phyloP scores from a whole-genome alignment of 2,888 invertebrate genomes.

The Allophyes oxyacanthae region DNA sequence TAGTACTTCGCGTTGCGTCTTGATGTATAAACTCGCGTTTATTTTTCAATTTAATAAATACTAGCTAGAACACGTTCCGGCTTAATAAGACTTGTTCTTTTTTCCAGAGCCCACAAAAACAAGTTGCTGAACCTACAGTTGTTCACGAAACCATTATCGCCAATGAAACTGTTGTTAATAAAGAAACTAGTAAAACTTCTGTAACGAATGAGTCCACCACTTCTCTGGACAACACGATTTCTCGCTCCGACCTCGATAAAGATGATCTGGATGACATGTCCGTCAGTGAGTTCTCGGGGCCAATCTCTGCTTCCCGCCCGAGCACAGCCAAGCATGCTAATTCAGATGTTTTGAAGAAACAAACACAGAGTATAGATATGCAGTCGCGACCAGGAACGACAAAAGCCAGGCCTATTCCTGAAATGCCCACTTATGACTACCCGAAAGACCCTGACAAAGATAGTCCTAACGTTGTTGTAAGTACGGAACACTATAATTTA shows the following conservation, averaged over 20 bases:
- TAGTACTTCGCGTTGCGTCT: slow-evolving; percentile 30
- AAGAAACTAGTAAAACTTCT: slow-evolving; percentile 53
- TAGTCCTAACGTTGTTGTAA: slow-evolving; percentile 77
- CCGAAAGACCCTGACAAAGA: slow-evolving; percentile 84
- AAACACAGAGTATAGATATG: slow-evolving; percentile 56
- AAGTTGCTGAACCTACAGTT: slow-evolving; percentile 33
- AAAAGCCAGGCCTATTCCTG: slow-evolving; percentile 79
- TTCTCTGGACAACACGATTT: slow-evolving; percentile 64
- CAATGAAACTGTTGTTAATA: not conserved
- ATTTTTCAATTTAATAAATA: not conserved
- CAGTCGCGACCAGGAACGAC: slow-evolving; percentile 67
- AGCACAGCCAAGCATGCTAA: slow-evolving; percentile 60
- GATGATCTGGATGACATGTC: slow-evolving; percentile 55
- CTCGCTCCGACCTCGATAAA: slow-evolving; percentile 66
- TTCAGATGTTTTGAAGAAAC: slow-evolving; percentile 67
- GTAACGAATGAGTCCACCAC: slow-evolving; percentile 62
- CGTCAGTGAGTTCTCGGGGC: slow-evolving; percentile 24
- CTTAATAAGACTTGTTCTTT: not conserved
- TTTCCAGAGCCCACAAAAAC: slow-evolving; percentile 74
- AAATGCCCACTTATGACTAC: slow-evolving; percentile 58
- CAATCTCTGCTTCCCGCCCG: slow-evolving; percentile 55
- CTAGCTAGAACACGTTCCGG: not conserved
- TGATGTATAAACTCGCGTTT: not conserved
- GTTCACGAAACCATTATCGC: too few relatives aligned
- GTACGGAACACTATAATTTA: slow-evolving; percentile 46